phyloP scores from a whole-genome alignment of 2,888 invertebrate species.

The Drosophila macrospina region DNA sequence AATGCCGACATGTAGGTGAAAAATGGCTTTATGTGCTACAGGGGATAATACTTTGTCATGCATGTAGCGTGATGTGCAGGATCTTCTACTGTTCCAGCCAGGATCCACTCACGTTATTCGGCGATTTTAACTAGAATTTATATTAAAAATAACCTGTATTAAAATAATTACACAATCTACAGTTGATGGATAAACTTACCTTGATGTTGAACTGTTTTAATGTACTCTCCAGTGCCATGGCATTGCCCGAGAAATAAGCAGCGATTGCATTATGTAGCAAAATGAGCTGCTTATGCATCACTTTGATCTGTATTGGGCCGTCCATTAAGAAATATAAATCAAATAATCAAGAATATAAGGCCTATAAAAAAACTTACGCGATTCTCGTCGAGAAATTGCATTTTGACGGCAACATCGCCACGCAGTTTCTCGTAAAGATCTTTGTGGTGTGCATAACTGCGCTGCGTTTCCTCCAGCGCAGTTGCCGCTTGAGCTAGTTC shows the following conservation, averaged over 20 bases:
- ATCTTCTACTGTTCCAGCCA: conserved; percentile 91
- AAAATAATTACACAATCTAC: neutral
- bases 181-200: conserved; percentile 83
- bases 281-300: conserved; percentile 98
- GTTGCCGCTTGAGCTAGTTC: conserved; percentile 86
- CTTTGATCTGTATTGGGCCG: conserved; percentile 91
- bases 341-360: neutral
- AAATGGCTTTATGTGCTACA: conserved; percentile 30
- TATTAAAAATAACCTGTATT: neutral
- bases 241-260: conserved; percentile 98
- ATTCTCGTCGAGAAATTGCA: conserved; percentile 98
- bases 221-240: conserved; percentile 95
- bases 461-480: conserved; percentile 93
- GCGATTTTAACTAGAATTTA: conserved; percentile 87
- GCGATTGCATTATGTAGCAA: conserved; percentile 98
- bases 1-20: conserved; percentile 41
- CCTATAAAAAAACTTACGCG: conserved; percentile 87
- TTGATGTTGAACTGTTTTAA: conserved; percentile 98
- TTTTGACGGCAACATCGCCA: conserved; percentile 97
- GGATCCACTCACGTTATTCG: conserved; percentile 91
- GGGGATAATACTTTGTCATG: conserved; percentile 34
- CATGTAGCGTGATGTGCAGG: conserved; percentile 3
- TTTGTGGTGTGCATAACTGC: conserved; percentile 93
- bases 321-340: neutral
- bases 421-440: conserved; percentile 96